Conservation (phyloP, 2,888 invertebrate species). For the Griposia aprilina region DNA sequence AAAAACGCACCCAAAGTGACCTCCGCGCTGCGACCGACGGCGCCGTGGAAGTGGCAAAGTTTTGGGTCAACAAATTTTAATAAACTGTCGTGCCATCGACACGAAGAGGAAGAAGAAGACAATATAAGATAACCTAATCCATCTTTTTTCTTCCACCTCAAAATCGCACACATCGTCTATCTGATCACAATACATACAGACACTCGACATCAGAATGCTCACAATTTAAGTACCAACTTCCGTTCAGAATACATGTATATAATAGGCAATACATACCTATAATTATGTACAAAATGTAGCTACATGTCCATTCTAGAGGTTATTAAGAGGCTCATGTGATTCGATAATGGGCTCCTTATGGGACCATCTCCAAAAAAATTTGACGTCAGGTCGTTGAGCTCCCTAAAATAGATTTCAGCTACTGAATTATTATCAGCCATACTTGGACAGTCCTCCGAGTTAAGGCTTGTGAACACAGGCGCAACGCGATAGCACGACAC, state of each 20-base stretch:
- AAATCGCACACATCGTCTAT: not conserved
- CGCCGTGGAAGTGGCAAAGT: too few species aligned
- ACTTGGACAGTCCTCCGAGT: not conserved
- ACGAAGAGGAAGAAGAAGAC: too few species aligned
- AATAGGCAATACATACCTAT: not conserved
- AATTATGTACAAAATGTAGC: not conserved
- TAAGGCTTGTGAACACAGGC: too few species aligned
- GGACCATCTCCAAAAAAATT: not conserved
- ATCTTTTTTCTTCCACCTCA: not conserved
- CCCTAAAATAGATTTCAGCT: not conserved
- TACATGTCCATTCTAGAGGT: not conserved
- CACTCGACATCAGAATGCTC: conserved; percentile 1
- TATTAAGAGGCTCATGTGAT: not conserved
- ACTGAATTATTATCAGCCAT: too few species aligned
- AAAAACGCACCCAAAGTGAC: too few species aligned
- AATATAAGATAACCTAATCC: too few species aligned
- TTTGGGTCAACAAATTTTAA: too few species aligned
- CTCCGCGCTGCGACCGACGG: too few species aligned
- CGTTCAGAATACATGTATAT: not conserved
- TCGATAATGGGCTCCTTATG: not conserved
- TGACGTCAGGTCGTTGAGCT: not conserved
- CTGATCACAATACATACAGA: not conserved
- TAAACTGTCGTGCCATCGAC: too few species aligned
- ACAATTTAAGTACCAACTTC: conserved; percentile 3
- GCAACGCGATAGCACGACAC: too few species aligned